A percentile compares a stretch with the other conserved stretches of the same genome.
Conservation (phyloP, 2,113 vertebrate species). For the Sinocyclocheilus grahami region DNA sequence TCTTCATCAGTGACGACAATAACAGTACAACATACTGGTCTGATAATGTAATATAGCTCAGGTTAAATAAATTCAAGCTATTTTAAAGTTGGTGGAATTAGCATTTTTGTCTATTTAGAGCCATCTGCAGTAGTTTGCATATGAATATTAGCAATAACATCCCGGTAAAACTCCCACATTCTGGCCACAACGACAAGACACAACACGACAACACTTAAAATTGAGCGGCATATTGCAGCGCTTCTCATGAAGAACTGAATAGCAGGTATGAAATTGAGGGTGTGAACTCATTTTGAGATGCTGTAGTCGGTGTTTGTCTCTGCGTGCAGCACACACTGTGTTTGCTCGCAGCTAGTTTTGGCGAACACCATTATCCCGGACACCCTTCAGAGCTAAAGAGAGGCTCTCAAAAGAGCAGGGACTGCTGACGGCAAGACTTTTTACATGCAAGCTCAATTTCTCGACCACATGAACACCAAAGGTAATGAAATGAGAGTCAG, state of each 20-base stretch:
- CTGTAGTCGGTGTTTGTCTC: not conserved
- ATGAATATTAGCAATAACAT: not conserved
- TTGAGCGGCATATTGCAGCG: not conserved
- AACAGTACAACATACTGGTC: not conserved
- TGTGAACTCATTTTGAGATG: slow-evolving; percentile 30
- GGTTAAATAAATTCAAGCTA: not conserved
- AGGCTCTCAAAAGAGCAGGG: slow-evolving; percentile 19
- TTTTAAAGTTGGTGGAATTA: not conserved
- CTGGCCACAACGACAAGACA: not conserved
- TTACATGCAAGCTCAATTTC: slow-evolving; percentile 14
- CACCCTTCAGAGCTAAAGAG: slow-evolving; percentile 6
- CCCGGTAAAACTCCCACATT: not conserved
- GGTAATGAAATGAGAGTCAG: slow-evolving; percentile 15
- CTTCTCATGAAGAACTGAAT: slow-evolving; percentile 11
- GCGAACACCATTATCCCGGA: not conserved
- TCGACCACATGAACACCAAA: not conserved
- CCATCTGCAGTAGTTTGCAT: not conserved
- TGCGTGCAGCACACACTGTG: not conserved
- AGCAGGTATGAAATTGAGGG: slow-evolving; percentile 30
- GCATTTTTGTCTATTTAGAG: not conserved
- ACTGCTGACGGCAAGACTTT: slow-evolving; percentile 16
- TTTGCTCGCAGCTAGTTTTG: not conserved
- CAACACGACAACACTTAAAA: not conserved
- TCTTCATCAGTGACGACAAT: not conserved
- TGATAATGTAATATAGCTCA: not conserved